Evolutionary conservation across 1,140 invertebrate species (phyloP).

Genomic region (Neodiprion virginianus): DNA sequence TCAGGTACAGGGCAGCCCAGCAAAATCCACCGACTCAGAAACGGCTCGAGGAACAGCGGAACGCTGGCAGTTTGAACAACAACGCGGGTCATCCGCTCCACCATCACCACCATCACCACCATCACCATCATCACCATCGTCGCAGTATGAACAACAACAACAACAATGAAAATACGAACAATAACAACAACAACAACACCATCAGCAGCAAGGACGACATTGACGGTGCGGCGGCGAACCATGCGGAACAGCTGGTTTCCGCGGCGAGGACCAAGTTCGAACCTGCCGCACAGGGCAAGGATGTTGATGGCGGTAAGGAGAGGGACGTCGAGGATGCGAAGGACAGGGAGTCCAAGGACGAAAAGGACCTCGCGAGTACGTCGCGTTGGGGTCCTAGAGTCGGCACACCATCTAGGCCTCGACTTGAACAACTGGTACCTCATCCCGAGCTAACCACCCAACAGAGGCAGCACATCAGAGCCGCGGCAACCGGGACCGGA

Average conservation of each 20-base stretch:
- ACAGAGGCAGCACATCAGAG: constrained; percentile 69
- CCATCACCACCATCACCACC: not conserved
- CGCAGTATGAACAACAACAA: not conserved
- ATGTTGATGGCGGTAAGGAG: constrained; percentile 11
- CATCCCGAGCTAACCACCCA: constrained; percentile 73
- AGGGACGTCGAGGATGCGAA: constrained; percentile 18
- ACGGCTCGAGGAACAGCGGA: constrained; percentile 65
- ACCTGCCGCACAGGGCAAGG: constrained; percentile 19
- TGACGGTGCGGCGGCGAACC: constrained; percentile 23
- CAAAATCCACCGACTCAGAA: constrained; percentile 58
- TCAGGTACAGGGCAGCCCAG: constrained; percentile 68
- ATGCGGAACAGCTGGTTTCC: constrained; percentile 44
- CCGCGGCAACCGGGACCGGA: constrained; percentile 49
- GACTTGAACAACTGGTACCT: constrained; percentile 63
- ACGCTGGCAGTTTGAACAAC: constrained; percentile 39
- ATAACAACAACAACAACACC: not conserved
- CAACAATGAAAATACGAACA: not conserved
- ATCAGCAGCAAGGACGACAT: not conserved
- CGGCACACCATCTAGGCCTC: constrained; percentile 43
- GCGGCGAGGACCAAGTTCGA: constrained; percentile 49
- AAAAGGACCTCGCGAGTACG: constrained; percentile 54
- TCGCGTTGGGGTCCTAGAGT: constrained; percentile 55
- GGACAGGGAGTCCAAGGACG: constrained; percentile 29
- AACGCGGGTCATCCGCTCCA: constrained; percentile 36
- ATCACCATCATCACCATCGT: constrained; percentile 7